phyloP scores from a whole-genome alignment of 2,797 vertebrate genomes.

The Lepilemur septentrionalis region DNA sequence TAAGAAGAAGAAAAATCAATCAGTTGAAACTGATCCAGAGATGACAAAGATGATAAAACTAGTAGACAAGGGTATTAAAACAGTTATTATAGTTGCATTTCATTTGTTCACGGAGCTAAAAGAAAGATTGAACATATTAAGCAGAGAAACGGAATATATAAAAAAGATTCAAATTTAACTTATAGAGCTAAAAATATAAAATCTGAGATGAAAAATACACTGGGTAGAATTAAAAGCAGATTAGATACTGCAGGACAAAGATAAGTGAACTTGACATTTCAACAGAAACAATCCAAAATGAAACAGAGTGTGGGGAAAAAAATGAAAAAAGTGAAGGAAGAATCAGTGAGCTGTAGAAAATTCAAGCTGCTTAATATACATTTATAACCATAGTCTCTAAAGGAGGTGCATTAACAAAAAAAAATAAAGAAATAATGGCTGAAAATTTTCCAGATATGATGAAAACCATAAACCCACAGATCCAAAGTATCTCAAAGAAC shows the following conservation, averaged over 20 bases:
- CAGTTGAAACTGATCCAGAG: neutral
- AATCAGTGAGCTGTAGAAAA: neutral
- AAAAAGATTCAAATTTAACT: neutral
- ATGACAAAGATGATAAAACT: neutral
- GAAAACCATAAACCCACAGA: neutral
- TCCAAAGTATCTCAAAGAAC: neutral
- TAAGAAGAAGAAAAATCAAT: neutral
- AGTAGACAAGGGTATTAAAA: neutral
- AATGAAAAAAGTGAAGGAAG: neutral
- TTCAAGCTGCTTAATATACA: neutral
- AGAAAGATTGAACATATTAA: neutral
- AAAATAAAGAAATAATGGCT: neutral
- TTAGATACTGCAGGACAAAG: neutral
- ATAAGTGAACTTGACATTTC: neutral
- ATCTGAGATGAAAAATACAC: neutral
- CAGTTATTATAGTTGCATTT: neutral
- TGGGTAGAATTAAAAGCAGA: conserved; percentile 5
- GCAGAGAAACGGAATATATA: neutral
- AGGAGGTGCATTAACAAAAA: neutral
- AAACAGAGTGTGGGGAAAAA: neutral
- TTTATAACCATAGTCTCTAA: neutral
- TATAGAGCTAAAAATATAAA: neutral
- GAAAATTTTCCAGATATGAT: neutral
- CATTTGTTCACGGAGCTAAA: neutral
- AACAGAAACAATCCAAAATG: conserved; percentile 39